Conservation (phyloP, 2,797 vertebrate species). For the Bovichtus diacanthus region DNA sequence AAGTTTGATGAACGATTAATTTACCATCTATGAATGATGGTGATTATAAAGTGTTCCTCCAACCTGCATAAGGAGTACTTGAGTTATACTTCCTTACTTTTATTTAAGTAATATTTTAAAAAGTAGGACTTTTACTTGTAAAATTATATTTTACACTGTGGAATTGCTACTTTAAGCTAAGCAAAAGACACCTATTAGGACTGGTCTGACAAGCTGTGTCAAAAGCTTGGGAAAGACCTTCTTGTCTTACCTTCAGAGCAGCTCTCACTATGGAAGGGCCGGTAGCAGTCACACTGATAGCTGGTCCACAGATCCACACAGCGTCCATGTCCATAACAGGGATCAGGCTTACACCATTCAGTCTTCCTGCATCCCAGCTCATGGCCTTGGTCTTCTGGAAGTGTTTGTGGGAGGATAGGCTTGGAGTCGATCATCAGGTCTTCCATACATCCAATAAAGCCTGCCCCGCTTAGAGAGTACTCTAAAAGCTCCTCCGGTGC, state of each 20-base stretch:
- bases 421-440: slow-evolving; percentile 87
- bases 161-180: neutral
- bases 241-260: slow-evolving; percentile 91
- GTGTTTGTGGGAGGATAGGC: slow-evolving; percentile 82
- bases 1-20: no score
- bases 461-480: slow-evolving; percentile 60
- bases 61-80: no score
- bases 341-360: slow-evolving; percentile 88
- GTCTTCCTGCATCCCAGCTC: slow-evolving; percentile 87
- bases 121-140: neutral
- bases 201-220: neutral
- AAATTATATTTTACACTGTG: no score
- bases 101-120: neutral
- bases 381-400: slow-evolving; percentile 57
- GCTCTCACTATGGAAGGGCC: slow-evolving; percentile 86
- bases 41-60: no score
- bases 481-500: slow-evolving; percentile 74
- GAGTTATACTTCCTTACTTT: no score
- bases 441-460: slow-evolving; percentile 92
- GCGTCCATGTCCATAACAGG: slow-evolving; percentile 85
- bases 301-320: slow-evolving; percentile 93
- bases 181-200: neutral
- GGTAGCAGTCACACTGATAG: slow-evolving; percentile 89
- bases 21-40: no score
- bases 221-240: neutral